Percentiles rank a stretch among this genome's conserved stretches.
Evolutionary conservation across 37 sponge, comb jelly and placozoan species (phyloP).

Genomic region (Oopsacas minuta): DNA sequence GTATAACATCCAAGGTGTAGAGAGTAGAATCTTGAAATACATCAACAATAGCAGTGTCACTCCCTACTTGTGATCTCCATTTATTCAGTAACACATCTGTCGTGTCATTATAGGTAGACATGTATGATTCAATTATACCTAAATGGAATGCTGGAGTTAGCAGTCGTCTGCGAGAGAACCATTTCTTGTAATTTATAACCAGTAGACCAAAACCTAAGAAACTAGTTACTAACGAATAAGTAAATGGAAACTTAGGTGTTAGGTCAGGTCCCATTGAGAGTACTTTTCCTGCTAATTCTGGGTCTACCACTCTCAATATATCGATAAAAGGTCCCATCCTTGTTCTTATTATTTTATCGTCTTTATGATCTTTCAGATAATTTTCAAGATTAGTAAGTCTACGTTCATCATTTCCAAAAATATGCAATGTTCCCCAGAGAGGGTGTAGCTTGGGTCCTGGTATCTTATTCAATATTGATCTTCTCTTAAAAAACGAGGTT

Average conservation of each 20-base stretch:
- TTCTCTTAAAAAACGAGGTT: neutral
- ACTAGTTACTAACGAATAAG: neutral
- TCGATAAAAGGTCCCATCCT: neutral
- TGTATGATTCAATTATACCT: slow-evolving; percentile 52
- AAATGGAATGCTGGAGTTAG: slow-evolving; percentile 76
- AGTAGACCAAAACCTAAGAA: slow-evolving; percentile 52
- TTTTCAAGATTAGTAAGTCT: neutral
- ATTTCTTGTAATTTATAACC: slow-evolving; percentile 50
- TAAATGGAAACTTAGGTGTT: neutral
- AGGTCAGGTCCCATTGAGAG: neutral
- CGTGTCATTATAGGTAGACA: slow-evolving; percentile 48
- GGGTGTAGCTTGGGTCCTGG: neutral
- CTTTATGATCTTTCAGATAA: neutral
- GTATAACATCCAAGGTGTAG: slow-evolving; percentile 11
- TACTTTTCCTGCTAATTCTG: neutral
- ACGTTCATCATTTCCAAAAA: neutral
- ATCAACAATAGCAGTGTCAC: neutral
- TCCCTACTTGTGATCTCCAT: neutral
- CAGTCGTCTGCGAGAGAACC: slow-evolving; percentile 52
- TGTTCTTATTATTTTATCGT: neutral
- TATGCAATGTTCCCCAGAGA: neutral
- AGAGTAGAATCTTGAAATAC: neutral
- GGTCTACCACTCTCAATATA: neutral
- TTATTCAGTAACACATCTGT: slow-evolving; percentile 23
- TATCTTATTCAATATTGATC: neutral